phyloP scores from a whole-genome alignment of 1,140 invertebrate species.

The Lucilia sericata region DNA sequence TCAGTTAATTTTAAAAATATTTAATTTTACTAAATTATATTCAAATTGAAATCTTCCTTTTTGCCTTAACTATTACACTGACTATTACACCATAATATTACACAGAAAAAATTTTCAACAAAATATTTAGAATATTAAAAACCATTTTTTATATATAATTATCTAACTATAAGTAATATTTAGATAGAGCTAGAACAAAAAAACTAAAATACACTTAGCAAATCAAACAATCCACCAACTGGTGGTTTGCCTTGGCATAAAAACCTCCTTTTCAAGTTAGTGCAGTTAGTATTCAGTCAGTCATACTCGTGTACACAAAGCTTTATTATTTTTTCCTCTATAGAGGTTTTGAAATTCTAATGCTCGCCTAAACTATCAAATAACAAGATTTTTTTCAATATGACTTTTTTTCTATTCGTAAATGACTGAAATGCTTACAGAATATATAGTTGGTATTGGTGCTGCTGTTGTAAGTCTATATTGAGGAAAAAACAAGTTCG shows the following conservation, averaged over 20 bases:
- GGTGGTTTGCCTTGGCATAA: constrained; percentile 47
- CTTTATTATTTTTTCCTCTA: background rate
- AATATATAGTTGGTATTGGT: background rate
- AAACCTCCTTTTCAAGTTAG: constrained; percentile 43
- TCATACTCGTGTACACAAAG: background rate
- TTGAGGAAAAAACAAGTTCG: constrained; percentile 26
- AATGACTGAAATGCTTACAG: background rate
- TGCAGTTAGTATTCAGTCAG: background rate
- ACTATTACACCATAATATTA: too few relatives aligned
- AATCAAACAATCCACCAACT: background rate
- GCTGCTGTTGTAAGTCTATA: background rate
- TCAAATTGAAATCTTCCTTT: too few relatives aligned
- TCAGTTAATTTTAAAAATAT: too few relatives aligned
- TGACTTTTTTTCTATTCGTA: background rate
- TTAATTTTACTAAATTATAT: too few relatives aligned
- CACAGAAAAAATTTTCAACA: too few relatives aligned
- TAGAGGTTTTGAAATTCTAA: constrained; percentile 24
- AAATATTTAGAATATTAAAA: too few relatives aligned
- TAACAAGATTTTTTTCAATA: constrained; percentile 6
- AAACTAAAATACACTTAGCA: too few relatives aligned
- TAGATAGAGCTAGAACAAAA: too few relatives aligned
- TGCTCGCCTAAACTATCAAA: constrained; percentile 7
- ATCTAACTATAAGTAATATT: too few relatives aligned
- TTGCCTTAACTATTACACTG: too few relatives aligned
- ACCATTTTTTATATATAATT: too few relatives aligned